These are phyloP conservation scores for Drosophila orena DNA, from an alignment of 1,140 invertebrate species.

Conservation along the genomic window DNA sequence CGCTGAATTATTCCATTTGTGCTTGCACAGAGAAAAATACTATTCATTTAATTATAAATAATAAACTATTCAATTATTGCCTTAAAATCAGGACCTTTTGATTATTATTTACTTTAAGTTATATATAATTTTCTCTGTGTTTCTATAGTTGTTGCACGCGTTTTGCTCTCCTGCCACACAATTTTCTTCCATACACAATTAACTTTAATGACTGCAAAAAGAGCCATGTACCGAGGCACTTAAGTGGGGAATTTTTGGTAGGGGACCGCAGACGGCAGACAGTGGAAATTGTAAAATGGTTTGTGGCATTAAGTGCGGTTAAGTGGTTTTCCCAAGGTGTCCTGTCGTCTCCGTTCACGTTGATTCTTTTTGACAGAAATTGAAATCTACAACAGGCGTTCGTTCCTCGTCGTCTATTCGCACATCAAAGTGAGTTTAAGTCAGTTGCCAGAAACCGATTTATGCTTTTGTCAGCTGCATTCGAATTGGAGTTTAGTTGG, in stretches of 20 bases:
- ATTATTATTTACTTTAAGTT: background rate
- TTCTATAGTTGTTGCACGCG: background rate
- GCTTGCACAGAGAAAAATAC: background rate
- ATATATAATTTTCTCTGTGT: constrained; percentile 3
- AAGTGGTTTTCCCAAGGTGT: constrained; percentile 69
- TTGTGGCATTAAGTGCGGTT: constrained; percentile 60
- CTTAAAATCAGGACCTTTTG: background rate
- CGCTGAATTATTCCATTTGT: constrained; percentile 5
- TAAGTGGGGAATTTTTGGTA: constrained; percentile 12
- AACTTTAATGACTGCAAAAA: constrained; percentile 78
- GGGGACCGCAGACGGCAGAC: constrained; percentile 35
- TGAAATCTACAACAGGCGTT: constrained; percentile 72
- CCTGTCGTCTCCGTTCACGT: constrained; percentile 11
- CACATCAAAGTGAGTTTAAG: constrained; percentile 67
- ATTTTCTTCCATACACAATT: constrained; percentile 62
- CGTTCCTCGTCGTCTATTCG: constrained; percentile 10
- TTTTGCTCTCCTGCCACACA: constrained; percentile 14
- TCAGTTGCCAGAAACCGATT: constrained; percentile 71
- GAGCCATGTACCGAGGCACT: constrained; percentile 56
- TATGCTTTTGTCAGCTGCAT: constrained; percentile 71
- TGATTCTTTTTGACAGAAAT: constrained; percentile 65
- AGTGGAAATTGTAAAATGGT: constrained; percentile 56
- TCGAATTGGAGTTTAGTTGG: constrained; percentile 21
- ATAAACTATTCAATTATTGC: too few species aligned
- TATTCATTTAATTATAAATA: too few species aligned